Conservation (phyloP, 2,113 vertebrate genomes). For the Protobothrops mucrosquamatus region DNA sequence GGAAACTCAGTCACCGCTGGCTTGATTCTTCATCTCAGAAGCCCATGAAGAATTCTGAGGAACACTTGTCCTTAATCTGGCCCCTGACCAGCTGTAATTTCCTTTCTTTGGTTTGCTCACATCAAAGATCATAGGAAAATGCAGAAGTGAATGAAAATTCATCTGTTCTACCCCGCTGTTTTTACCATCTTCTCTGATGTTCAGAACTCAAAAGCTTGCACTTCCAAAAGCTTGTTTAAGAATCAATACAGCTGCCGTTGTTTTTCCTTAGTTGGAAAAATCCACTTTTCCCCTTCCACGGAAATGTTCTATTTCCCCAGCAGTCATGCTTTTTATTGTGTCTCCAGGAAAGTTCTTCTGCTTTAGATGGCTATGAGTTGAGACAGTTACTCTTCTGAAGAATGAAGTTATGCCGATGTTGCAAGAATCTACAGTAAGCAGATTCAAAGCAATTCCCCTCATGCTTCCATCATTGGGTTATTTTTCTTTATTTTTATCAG, state of each 20-base stretch:
- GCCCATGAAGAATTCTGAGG: background rate
- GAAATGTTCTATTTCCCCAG: background rate
- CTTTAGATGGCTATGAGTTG: background rate
- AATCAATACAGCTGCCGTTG: background rate
- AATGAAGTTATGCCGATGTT: background rate
- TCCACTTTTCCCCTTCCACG: background rate
- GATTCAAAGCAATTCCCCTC: background rate
- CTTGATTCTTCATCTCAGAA: background rate
- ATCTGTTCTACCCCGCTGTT: background rate
- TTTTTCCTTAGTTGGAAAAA: background rate
- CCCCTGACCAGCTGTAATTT: background rate
- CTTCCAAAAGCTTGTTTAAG: background rate
- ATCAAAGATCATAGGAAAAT: background rate
- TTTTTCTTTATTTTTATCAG: background rate
- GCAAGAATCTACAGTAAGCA: background rate
- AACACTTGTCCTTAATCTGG: background rate
- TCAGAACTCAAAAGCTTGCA: background rate
- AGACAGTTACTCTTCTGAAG: background rate
- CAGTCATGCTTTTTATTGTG: background rate
- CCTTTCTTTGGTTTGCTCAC: background rate
- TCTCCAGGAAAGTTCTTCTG: background rate
- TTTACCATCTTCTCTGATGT: background rate
- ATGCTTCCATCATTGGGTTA: background rate
- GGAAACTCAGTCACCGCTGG: background rate
- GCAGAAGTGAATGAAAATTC: background rate